Percentiles rank a stretch among this genome's conserved stretches.
Evolutionary conservation across 1,140 invertebrate genomes (phyloP).

Genomic region (Pogonus chalceus): DNA sequence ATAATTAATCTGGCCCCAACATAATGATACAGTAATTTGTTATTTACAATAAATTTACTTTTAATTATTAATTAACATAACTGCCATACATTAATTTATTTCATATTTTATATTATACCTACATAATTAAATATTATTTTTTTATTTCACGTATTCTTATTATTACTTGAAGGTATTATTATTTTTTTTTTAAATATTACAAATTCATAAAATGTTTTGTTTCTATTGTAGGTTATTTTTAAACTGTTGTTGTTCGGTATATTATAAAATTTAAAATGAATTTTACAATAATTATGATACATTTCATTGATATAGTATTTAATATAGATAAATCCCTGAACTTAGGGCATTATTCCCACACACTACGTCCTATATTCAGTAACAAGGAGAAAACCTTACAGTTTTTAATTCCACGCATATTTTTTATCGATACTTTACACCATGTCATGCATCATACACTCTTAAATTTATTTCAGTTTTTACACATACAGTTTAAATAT

Average conservation of each 20-base stretch:
- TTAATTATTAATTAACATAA: slow-evolving; percentile 13
- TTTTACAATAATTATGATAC: not conserved
- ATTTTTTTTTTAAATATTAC: slow-evolving; percentile 9
- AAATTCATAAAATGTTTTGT: not conserved
- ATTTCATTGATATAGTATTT: not conserved
- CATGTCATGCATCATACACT: slow-evolving; percentile 29
- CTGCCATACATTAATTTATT: slow-evolving; percentile 10
- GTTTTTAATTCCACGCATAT: slow-evolving; percentile 13
- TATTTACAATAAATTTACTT: slow-evolving; percentile 28
- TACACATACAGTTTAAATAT: slow-evolving; percentile 23
- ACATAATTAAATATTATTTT: slow-evolving; percentile 6
- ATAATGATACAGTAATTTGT: slow-evolving; percentile 20
- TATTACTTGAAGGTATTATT: slow-evolving; percentile 10
- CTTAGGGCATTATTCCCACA: slow-evolving; percentile 20
- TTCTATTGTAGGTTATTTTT: no score
- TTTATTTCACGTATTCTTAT: not conserved
- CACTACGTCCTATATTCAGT: slow-evolving; percentile 25
- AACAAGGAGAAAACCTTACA: slow-evolving; percentile 29
- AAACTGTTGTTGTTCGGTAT: not conserved
- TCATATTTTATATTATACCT: not conserved
- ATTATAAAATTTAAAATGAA: no score
- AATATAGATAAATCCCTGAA: slow-evolving; percentile 6
- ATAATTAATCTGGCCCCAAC: slow-evolving; percentile 18
- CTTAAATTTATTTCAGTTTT: slow-evolving; percentile 24
- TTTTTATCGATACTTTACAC: slow-evolving; percentile 14